Evolutionary conservation across 2,888 invertebrate species (phyloP), one percentile per base, ranked within the genome.

Genomic region (Campopleginae sp.): DNA sequence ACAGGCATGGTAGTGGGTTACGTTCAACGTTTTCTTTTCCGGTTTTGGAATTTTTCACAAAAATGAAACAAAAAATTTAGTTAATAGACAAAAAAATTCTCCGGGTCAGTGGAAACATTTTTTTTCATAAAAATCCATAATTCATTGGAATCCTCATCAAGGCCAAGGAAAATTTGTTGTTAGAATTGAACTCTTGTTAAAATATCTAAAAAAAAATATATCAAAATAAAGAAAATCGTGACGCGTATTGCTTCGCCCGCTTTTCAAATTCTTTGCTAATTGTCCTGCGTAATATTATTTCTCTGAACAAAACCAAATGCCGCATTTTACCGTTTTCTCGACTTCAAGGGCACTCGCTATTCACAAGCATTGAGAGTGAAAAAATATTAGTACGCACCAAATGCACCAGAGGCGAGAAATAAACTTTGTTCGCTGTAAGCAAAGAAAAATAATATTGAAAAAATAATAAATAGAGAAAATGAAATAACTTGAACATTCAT

Each of bases 301-400:
- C 42, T 72, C 48, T 42, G 54, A 58, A 58, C 42, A 74, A 87
- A 79, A 54, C 54, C 4, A 65, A 80, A 78, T 82, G 82, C 6
- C 42, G 42, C 38, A 10, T 77, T 86, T 84, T 77, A 61, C 19
- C 44, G 31, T 65, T 75, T 63, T 66, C 38, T 76, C 63, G 70
- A 63, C 61, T 48, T 46, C 27, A 65, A 54, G 38, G 70, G 76
- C 79, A 76, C 72, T 76, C 33, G 58, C 70, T 48, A 58, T 66
- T 72, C 79, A 82, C 68, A 63, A 38, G 82, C 82, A 86, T 77
- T 42, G 19, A 80, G 74, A 68, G 66, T 54, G 27, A 76, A 82
- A 79, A 61, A 63, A 58, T 63, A 58, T 42, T 31, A 54, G 77
- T 54, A 77, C 48, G 70, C 79, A 76, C 74, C 78, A 61, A 85